These are phyloP conservation scores for Carcinoscorpius rotundicauda DNA, from an alignment of 1,140 invertebrate species.

Conservation along the genomic window DNA sequence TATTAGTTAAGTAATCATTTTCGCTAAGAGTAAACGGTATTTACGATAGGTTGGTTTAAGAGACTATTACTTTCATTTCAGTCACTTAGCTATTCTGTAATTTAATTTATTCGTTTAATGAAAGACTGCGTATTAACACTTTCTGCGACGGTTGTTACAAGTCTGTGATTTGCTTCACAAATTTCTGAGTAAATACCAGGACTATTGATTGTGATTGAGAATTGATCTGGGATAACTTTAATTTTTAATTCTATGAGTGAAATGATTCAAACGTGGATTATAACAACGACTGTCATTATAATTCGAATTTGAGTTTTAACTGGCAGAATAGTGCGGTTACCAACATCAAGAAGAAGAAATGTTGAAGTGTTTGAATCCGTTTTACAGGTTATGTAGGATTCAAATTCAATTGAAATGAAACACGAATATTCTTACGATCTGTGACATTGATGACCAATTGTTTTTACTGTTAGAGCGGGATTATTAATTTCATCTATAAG, in stretches of 20 bases:
- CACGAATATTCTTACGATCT: constrained; percentile 52
- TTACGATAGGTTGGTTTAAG: too few relatives aligned
- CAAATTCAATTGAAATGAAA: constrained; percentile 46
- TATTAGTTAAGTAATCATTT: too few relatives aligned
- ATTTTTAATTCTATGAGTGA: constrained; percentile 48
- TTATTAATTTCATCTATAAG: constrained; percentile 45
- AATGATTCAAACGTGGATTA: constrained; percentile 54
- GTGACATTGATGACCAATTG: constrained; percentile 52
- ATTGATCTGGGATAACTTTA: constrained; percentile 52
- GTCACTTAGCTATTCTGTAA: too few relatives aligned
- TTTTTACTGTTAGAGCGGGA: constrained; percentile 43
- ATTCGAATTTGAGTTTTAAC: constrained; percentile 41
- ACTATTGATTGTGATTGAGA: constrained; percentile 40
- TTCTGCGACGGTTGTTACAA: constrained; percentile 56
- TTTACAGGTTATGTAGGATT: constrained; percentile 45
- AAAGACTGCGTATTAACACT: not conserved
- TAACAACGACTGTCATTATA: constrained; percentile 46
- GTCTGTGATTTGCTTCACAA: constrained; percentile 59
- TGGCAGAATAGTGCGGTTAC: constrained; percentile 45
- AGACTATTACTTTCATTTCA: too few relatives aligned
- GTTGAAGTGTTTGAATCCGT: constrained; percentile 24
- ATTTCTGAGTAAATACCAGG: constrained; percentile 58
- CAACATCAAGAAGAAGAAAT: constrained; percentile 49
- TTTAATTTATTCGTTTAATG: too few relatives aligned
- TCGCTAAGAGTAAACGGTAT: too few relatives aligned